Evolutionary conservation across 2,797 vertebrate species (phyloP), one percentile per base, ranked within the genome.

Genomic region (Remorina albescens): DNA sequence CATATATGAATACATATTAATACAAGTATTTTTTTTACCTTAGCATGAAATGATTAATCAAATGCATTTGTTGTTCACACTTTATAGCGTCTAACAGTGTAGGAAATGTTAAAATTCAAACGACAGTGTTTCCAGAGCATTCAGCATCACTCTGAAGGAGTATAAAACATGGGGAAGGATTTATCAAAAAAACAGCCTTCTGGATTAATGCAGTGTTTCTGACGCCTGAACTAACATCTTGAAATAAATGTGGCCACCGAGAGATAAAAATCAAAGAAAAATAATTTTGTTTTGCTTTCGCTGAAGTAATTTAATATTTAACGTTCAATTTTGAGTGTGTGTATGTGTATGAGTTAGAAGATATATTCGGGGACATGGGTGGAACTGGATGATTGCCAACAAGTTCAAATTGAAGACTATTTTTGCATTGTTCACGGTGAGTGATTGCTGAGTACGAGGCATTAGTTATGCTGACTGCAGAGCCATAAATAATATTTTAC

Each of bases 401-500:
- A 49, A 85, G 71, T 88, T 87, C 81, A 86, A 84, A 87, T 82
- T 80, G 81, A 88, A 84, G 76, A 83, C 84, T 82, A 75, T 88
- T 86, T 90, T 83, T 80, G 71, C 81, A 86, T 91, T 91, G 90
- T 92, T 91, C 88, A 60, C 80, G 74, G 82, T 88, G 88, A 92
- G 78, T 80, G 84, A 86, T 76, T 86, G 77, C 79, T 69, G 76
- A 84, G 74, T 86, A 81, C 76, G 85, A 81, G 78, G 84, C 88
- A 90, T 91, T 86, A 81, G 88, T 80, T 88, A 87, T 89, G 84
- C 89, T 83, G 88, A 85, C 88, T 90, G 84, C 77, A 21, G 87
- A 72, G 81, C 90, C 88, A 88, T 91, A 91, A 92, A 93, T 92
- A 91, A 90, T 88, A 85, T 90, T 91, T 85, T 78, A 88, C 87